Percentiles rank a stretch among this genome's conserved stretches.
phyloP scores from a whole-genome alignment of 2,888 invertebrate species.

The Agonopterix arenella region DNA sequence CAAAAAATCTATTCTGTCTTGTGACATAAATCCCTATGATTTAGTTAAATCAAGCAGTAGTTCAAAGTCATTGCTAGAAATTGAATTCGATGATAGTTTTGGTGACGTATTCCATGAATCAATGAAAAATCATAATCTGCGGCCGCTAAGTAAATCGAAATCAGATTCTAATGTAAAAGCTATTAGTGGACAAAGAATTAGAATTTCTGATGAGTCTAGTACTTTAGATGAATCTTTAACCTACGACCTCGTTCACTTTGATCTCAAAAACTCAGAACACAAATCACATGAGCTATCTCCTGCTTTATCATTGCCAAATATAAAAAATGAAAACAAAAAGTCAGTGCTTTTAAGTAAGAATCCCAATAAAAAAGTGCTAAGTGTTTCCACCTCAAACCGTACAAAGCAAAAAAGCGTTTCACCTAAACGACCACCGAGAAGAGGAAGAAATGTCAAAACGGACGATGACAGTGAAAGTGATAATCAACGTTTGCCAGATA shows the following conservation, averaged over 20 bases:
- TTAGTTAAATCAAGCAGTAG: slow-evolving; percentile 79
- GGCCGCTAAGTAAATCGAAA: slow-evolving; percentile 43
- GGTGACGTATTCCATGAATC: slow-evolving; percentile 59
- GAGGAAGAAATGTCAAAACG: slow-evolving; percentile 64
- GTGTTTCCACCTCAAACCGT: slow-evolving; percentile 43
- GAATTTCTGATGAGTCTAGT: slow-evolving; percentile 76
- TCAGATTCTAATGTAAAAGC: slow-evolving; percentile 76
- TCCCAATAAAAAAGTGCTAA: slow-evolving; percentile 50
- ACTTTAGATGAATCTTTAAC: slow-evolving; percentile 52
- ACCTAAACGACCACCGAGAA: slow-evolving; percentile 80
- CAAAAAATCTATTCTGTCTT: slow-evolving; percentile 86
- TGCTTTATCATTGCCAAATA: slow-evolving; percentile 58
- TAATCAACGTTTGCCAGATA: slow-evolving; percentile 56
- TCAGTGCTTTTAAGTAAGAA: slow-evolving; percentile 46
- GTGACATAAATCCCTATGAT: slow-evolving; percentile 90
- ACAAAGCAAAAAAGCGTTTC: slow-evolving; percentile 69
- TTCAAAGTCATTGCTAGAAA: slow-evolving; percentile 66
- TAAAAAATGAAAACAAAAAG: slow-evolving; percentile 62
- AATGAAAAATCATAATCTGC: slow-evolving; percentile 44
- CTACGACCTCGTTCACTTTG: slow-evolving; percentile 69
- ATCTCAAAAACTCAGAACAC: slow-evolving; percentile 61
- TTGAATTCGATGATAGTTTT: slow-evolving; percentile 73
- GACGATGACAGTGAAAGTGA: slow-evolving; percentile 73
- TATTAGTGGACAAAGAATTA: slow-evolving; percentile 83
- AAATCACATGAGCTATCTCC: slow-evolving; percentile 51